Evolutionary conservation across 2,888 invertebrate genomes (phyloP).

Genomic region (Pomacea canaliculata): DNA sequence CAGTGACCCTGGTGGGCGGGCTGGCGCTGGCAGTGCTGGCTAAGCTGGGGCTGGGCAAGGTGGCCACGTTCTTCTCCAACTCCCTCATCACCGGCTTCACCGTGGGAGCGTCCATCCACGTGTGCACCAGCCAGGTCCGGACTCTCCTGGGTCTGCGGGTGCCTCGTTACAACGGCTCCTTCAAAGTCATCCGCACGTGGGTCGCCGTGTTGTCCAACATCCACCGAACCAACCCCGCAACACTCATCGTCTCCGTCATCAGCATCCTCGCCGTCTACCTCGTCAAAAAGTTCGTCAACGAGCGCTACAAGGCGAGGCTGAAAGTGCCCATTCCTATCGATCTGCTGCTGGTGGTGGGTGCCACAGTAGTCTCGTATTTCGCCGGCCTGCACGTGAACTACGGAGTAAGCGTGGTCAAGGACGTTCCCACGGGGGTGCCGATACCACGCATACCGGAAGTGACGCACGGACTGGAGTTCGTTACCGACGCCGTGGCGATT

Average conservation of each 20-base stretch:
- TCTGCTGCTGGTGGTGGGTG: conserved; percentile 52
- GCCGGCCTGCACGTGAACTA: conserved; percentile 25
- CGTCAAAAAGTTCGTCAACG: conserved; percentile 20
- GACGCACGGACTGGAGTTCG: conserved; percentile 29
- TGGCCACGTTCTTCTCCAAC: conserved; percentile 21
- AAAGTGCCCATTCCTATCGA: conserved; percentile 68
- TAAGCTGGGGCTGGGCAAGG: conserved; percentile 16
- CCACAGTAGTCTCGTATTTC: conserved; percentile 29
- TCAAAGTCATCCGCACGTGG: conserved; percentile 21
- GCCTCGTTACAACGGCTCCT: conserved; percentile 10
- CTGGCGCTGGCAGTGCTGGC: conserved; percentile 15
- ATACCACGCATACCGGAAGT: conserved; percentile 41
- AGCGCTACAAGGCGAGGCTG: conserved; percentile 67
- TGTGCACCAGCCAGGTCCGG: conserved; percentile 18
- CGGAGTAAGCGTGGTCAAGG: conserved; percentile 32
- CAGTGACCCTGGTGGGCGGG: conserved; percentile 20
- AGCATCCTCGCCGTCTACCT: conserved; percentile 4
- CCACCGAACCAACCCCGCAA: conserved; percentile 15
- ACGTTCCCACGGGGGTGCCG: conserved; percentile 43
- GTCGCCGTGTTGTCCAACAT: conserved; percentile 8
- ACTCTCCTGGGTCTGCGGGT: conserved; percentile 4
- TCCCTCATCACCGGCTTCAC: conserved; percentile 21
- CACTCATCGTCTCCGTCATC: conserved; percentile 8
- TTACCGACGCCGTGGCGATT: conserved; percentile 71
- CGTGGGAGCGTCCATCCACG: conserved; percentile 20